These are phyloP conservation scores for Cristatella mucedo DNA, from an alignment of 2,888 invertebrate species.

Conservation along the genomic window DNA sequence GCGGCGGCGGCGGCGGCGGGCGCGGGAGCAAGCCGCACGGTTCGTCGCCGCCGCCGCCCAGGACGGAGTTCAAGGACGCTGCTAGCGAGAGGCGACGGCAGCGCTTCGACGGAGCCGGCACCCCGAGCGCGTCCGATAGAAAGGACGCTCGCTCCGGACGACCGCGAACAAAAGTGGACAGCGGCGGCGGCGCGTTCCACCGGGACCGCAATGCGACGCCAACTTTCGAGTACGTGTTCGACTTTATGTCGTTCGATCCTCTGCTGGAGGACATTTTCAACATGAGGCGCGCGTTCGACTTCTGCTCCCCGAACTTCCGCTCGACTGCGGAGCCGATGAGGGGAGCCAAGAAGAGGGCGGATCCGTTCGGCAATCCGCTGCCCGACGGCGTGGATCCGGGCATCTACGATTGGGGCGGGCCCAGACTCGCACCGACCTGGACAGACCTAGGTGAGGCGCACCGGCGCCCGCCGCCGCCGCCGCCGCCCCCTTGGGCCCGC, in stretches of 20 bases:
- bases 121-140: neutral
- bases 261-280: too few species aligned
- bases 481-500: too few species aligned
- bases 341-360: neutral
- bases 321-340: too few species aligned
- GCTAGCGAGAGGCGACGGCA: neutral
- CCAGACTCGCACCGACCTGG: too few species aligned
- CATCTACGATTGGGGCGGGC: constrained; percentile 8
- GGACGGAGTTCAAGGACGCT: too few species aligned
- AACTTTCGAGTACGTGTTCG: neutral
- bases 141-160: neutral
- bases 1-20: too few species aligned
- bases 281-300: too few species aligned
- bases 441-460: too few species aligned
- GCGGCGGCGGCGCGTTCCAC: neutral
- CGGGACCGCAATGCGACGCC: neutral
- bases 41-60: too few species aligned
- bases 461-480: too few species aligned
- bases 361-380: constrained; percentile 6
- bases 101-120: neutral
- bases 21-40: too few species aligned
- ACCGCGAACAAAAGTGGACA: neutral
- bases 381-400: neutral
- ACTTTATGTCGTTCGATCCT: neutral
- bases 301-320: too few species aligned